Conservation (phyloP, 2,888 invertebrate species). For the Melanchra persicariae region DNA sequence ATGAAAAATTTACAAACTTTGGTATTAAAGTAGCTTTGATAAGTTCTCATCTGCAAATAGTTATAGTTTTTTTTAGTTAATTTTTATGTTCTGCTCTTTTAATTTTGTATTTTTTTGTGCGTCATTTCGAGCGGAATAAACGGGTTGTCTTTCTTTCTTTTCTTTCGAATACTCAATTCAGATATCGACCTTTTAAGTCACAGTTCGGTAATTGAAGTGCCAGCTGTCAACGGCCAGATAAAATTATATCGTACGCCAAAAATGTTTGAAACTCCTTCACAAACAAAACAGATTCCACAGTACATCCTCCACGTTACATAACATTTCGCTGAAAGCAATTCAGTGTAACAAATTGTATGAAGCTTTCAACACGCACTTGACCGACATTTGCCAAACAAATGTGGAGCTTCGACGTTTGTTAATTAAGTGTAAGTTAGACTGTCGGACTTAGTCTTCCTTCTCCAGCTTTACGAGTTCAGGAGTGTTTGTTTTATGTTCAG, state of each 20-base stretch:
- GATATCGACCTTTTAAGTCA: neutral
- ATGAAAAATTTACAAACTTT: neutral
- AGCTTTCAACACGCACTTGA: slow-evolving; percentile 50
- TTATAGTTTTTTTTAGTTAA: no score
- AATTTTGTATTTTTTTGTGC: no score
- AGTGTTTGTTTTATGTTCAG: slow-evolving; percentile 46
- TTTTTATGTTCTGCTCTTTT: no score
- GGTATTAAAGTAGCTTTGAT: neutral
- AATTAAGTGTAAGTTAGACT: slow-evolving; percentile 53
- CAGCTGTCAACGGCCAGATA: neutral
- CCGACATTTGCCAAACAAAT: slow-evolving; percentile 55
- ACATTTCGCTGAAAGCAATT: slow-evolving; percentile 53
- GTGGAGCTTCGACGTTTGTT: slow-evolving; percentile 42
- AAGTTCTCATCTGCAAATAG: neutral
- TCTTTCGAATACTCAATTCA: no score
- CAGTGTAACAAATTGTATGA: slow-evolving; percentile 55
- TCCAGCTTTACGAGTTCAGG: slow-evolving; percentile 45
- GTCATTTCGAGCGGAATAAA: no score
- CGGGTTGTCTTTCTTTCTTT: no score
- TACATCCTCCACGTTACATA: slow-evolving; percentile 7
- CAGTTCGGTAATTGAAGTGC: neutral
- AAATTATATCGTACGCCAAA: neutral
- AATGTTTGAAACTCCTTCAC: slow-evolving; percentile 18
- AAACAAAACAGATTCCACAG: slow-evolving; percentile 18
- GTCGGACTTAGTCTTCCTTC: neutral